Evolutionary conservation across 2,797 vertebrate species (phyloP), one percentile per base, ranked within the genome.

Genomic region (Rhyacichthys aspro): DNA sequence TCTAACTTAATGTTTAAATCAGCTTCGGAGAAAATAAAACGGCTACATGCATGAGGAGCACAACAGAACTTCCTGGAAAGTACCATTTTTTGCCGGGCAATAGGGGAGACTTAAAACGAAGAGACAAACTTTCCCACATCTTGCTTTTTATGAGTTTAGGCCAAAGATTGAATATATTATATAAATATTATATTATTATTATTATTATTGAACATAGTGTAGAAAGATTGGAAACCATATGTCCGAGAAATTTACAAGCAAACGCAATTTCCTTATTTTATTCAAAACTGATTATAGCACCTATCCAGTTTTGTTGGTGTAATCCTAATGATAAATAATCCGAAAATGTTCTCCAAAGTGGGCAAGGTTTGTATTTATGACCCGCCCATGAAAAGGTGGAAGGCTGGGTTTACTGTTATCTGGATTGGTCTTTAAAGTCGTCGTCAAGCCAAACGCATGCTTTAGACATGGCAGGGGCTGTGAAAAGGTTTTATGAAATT

Each of bases 401-500:
- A 41, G 63, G 66, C 12, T 59, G 57, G 58, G 28, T 63, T 55
- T 58, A 37, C 23, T 15, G 17, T 6, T 9, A 12, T 7, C 4
- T 34, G 11, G 42, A 11, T 0, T 4, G 3, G 5, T n/a, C 41
- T 6, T 14, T 11, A 3, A 17, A 12, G 14, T 43, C 8, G 3
- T 12, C 2, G 7, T 3, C 1, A 34, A n/a, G 15, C 17, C n/a
- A 0, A 8, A 4, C 54, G 0, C n/a, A 38, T n/a, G 4, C 12
- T 11, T 18, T 18, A 23, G 9, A 15, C 8, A 93, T 93, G 90
- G 73, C 88, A 11, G 59, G 55, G 1, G 67, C 42, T 0, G 71
- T 42, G 9, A 62, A 75, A 50, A n/a, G 43, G 16, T 88, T 93
- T 1, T 89, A 92, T 19, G 64, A 85, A 9, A 79, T 94, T 50